Evolutionary conservation across 2,888 invertebrate species (phyloP).

Genomic region (Cylindroiulus punctatus): DNA sequence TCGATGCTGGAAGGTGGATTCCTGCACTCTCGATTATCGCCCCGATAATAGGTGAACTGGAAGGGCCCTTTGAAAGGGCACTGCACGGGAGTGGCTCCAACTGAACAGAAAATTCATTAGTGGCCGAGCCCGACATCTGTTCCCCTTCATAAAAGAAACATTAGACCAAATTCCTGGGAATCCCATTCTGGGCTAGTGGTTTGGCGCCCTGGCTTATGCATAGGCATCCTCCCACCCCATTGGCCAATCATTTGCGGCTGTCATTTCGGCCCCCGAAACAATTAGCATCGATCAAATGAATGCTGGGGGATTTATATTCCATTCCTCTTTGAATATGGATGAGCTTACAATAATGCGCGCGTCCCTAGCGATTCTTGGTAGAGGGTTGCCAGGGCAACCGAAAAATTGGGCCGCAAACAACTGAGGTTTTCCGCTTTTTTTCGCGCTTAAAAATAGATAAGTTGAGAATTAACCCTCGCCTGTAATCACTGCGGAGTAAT

Average conservation of each 20-base stretch:
- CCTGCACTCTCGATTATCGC: slow-evolving; percentile 58
- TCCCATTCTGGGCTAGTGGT: neutral
- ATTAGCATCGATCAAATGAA: slow-evolving; percentile 45
- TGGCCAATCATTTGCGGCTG: slow-evolving; percentile 28
- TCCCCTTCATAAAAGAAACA: slow-evolving; percentile 52
- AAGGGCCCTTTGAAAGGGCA: slow-evolving; percentile 65
- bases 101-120: slow-evolving; percentile 57
- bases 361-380: slow-evolving; percentile 13
- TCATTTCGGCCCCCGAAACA: slow-evolving; percentile 21
- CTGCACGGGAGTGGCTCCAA: slow-evolving; percentile 62
- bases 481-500: slow-evolving; percentile 9
- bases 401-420: slow-evolving; percentile 19
- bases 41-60: slow-evolving; percentile 63
- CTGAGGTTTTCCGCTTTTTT: slow-evolving; percentile 1
- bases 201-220: neutral
- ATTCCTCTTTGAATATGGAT: slow-evolving; percentile 39
- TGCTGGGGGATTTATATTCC: slow-evolving; percentile 40
- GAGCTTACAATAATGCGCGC: slow-evolving; percentile 25
- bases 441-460: neutral
- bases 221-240: neutral
- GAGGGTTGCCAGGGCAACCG: neutral
- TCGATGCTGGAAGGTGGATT: slow-evolving; percentile 59
- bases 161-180: slow-evolving; percentile 21
- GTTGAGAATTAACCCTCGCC: neutral
- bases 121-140: slow-evolving; percentile 47